These are phyloP conservation scores for Drosophila paranaensis DNA, from an alignment of 2,888 invertebrate genomes.

Conservation along the genomic window DNA sequence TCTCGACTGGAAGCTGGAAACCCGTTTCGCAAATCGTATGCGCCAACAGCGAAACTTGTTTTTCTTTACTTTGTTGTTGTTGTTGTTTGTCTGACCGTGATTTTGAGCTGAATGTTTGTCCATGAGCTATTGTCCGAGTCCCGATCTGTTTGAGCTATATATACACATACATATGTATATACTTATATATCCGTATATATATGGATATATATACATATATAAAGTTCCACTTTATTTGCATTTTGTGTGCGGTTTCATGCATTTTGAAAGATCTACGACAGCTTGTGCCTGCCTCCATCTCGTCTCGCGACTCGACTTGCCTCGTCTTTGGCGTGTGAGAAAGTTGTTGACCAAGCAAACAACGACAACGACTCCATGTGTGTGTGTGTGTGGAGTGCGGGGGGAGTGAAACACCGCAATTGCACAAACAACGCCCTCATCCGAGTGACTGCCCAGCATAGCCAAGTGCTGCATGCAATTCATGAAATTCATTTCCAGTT, in stretches of 20 bases:
- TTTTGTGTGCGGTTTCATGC: constrained; percentile 48
- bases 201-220: constrained; percentile 3
- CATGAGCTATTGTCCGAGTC: constrained; percentile 58
- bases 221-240: constrained; percentile 57
- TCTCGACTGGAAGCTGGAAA: constrained; percentile 35
- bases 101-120: constrained; percentile 62
- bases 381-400: background rate
- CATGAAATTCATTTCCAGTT: constrained; percentile 39
- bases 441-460: constrained; percentile 33
- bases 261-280: constrained; percentile 29
- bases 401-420: constrained; percentile 13
- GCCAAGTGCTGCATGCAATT: constrained; percentile 34
- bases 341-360: constrained; percentile 42
- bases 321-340: constrained; percentile 42
- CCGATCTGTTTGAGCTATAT: constrained; percentile 36
- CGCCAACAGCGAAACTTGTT: constrained; percentile 61
- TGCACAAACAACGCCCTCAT: constrained; percentile 49
- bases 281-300: constrained; percentile 2
- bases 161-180: background rate
- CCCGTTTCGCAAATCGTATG: constrained; percentile 65
- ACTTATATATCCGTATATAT: background rate
- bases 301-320: background rate
- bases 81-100: constrained; percentile 60
- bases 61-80: constrained; percentile 18
- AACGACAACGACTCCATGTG: background rate